A percentile compares a stretch with the other conserved stretches of the same genome.
Evolutionary conservation across 2,797 vertebrate genomes (phyloP).

Genomic region (Pachyuromys duprasi): DNA sequence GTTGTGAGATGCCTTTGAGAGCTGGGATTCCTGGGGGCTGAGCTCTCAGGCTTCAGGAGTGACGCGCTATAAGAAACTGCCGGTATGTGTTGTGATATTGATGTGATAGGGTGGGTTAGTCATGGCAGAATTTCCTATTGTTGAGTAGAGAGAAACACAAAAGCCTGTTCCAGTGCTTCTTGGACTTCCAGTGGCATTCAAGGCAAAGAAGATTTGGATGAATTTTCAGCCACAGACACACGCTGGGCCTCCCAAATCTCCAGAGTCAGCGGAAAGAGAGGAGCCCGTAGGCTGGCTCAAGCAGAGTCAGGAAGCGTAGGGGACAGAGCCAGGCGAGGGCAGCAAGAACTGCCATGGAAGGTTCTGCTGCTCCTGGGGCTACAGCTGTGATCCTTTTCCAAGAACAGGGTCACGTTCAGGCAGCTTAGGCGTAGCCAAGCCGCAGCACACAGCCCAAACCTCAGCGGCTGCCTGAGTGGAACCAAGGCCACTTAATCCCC

Average conservation of each 20-base stretch:
- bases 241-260: background rate
- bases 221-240: background rate
- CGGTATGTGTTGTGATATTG: background rate
- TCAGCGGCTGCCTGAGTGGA: background rate
- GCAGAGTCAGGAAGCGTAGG: background rate
- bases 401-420: background rate
- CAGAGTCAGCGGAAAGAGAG: background rate
- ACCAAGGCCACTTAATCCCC: background rate
- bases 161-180: background rate
- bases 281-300: background rate
- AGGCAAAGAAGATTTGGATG: background rate
- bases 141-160: background rate
- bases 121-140: background rate
- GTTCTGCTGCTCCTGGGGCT: background rate
- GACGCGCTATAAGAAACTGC: background rate
- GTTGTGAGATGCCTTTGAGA: background rate
- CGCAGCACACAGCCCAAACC: background rate
- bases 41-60: background rate
- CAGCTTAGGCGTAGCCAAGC: background rate
- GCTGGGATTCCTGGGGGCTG: background rate
- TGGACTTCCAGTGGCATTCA: slow-evolving; percentile 12
- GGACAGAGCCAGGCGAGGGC: background rate
- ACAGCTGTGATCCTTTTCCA: background rate
- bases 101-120: background rate
- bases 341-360: background rate